Base-by-base conservation (phyloP, 2,797 vertebrate species). In the Phrynocephalus vlangalii region DNA sequence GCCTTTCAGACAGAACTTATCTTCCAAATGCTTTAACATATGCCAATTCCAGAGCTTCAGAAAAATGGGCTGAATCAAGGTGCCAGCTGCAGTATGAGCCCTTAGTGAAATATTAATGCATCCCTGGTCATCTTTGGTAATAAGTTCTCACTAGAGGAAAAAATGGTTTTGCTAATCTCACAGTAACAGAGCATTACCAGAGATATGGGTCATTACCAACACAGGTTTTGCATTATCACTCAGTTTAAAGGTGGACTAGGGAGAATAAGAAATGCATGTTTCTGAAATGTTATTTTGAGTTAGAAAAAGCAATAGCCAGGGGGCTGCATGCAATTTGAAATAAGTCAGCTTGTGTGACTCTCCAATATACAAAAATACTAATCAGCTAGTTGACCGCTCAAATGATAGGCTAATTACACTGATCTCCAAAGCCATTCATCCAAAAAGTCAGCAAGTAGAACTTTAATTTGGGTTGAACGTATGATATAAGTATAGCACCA, bases 401-500 rank as follows among this genome's bases (percentile, higher is more conserved):
- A 82, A 71, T 76, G 30, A 33, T 60, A 80, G 22, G n/a, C 20
- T 76, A 81, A 77, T 68, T 77, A 7, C 71, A 9, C 48, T 30
- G 48, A 26, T 33, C 66, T 56, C 67, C 50, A 20, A 88, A 76
- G 28, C 1, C 48, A 44, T 60, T 76, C 24, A 85, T 8, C 48
- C 20, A 76, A 76, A 13, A 83, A 81, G 24, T 56, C 7, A 84
- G 52, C 52, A 56, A 56, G 44, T n/a, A 24, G 80, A 91, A 90
- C 72, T 90, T 92, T 90, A 86, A 87, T 7, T 92, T 89, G 92
- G 82, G 22, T 26, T 72, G 79, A 82, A 81, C 80, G 72, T 33
- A 16, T 33, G 33, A 33, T 33, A 38, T 89, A 38, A 85, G 38
- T 38, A 4, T 0, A 73, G 28, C 0, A 0, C 26, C 80, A 86